These are phyloP conservation scores for Spisula solida DNA, from an alignment of 2,888 invertebrate genomes.

Conservation along the genomic window DNA sequence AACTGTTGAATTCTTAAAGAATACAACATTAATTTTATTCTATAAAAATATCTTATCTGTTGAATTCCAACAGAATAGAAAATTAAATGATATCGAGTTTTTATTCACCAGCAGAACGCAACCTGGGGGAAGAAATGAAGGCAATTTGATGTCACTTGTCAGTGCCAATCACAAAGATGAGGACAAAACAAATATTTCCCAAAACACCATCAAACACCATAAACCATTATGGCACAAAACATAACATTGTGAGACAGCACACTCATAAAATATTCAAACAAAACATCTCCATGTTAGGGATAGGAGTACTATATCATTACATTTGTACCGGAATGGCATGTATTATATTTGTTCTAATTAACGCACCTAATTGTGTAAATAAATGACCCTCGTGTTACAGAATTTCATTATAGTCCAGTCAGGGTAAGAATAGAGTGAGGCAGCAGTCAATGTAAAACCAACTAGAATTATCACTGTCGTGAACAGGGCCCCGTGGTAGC, in stretches of 20 bases:
- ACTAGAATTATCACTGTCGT: too few species aligned
- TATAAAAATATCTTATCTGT: neutral
- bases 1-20: neutral
- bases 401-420: too few species aligned
- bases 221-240: neutral
- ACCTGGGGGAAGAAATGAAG: neutral
- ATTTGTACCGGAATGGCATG: too few species aligned
- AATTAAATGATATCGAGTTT: neutral
- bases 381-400: too few species aligned
- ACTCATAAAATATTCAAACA: neutral
- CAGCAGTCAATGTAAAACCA: too few species aligned
- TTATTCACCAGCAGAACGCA: neutral
- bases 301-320: neutral
- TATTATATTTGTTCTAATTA: too few species aligned
- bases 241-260: neutral
- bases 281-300: neutral
- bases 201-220: neutral
- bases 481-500: too few species aligned
- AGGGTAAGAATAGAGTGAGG: too few species aligned
- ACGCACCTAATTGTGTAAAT: too few species aligned
- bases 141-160: neutral
- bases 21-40: neutral
- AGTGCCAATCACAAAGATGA: neutral
- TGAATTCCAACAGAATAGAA: neutral
- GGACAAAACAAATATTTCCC: neutral